These are phyloP conservation scores for Tetragonisca angustula DNA, from an alignment of 2,888 invertebrate species.

Conservation along the genomic window DNA sequence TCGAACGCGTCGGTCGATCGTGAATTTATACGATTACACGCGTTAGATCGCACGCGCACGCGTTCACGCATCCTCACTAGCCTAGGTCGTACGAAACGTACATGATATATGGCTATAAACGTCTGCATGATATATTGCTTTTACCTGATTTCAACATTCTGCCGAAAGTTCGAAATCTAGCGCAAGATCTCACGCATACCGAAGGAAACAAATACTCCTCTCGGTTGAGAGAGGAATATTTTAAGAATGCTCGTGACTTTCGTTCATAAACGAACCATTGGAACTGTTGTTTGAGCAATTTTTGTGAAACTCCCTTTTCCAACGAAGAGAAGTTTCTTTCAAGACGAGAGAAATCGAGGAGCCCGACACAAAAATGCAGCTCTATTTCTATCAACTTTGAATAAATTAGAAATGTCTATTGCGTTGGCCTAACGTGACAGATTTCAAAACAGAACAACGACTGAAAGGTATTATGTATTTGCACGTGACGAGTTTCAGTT, in stretches of 20 bases:
- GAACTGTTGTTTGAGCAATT: neutral
- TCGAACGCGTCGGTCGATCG: neutral
- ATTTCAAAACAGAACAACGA: too few species aligned
- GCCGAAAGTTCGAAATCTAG: neutral
- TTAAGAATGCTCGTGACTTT: neutral
- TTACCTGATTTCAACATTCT: conserved; percentile 2
- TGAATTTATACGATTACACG: neutral
- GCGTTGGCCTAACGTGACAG: too few species aligned
- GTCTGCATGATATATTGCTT: conserved; percentile 21
- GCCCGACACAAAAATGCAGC: too few species aligned
- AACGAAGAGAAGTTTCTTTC: neutral
- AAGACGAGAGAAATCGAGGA: neutral
- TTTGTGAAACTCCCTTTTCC: neutral
- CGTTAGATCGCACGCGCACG: neutral
- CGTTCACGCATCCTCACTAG: neutral
- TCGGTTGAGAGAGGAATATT: neutral
- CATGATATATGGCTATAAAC: conserved; percentile 3
- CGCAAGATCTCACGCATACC: neutral
- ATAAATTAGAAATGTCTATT: too few species aligned
- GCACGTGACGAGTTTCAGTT: too few species aligned
- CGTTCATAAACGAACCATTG: neutral
- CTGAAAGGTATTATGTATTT: too few species aligned
- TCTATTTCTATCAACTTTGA: too few species aligned
- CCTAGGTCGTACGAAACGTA: neutral
- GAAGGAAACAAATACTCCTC: neutral